Evolutionary conservation across 64 coral and sea anemone species (phyloP), one percentile per base, ranked within the genome.

Genomic region (Montipora capricornis): DNA sequence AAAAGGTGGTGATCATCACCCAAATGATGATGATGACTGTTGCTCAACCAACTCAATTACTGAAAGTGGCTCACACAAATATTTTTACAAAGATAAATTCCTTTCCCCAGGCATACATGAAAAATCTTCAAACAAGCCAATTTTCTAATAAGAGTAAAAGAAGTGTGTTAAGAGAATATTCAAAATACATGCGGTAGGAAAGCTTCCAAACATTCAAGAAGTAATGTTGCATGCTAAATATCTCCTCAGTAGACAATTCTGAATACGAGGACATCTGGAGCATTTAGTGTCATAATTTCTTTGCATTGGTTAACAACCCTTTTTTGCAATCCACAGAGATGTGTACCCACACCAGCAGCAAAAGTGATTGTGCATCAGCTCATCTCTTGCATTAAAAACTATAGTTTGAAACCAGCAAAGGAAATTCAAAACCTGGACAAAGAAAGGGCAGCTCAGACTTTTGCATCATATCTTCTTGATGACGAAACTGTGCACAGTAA

Each of bases 341-440:
- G 17, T 71, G 62, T 73, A 74, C 84, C 84, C 70, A 46, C 45
- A 47, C 20, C n/a, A 50, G 84, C 68, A 73, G 84, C 84, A 46
- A 66, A 87, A 74, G 37, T 87, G 45, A 87, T 87, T 47, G 70
- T 87, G 44, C 68, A 61, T 37, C 81, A 83, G 59, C 52, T 83
- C 24, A 83, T 83, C 15, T 83, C 81, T 44, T 83, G 59, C 59
- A 61, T 83, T 6, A 83, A 83, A 62, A 83, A 83, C 4, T 67
- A 74, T 74, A 11, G 71, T 26, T 74, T 24, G n/a, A 74, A 74
- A 74, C 71, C 71, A 74, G 71, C 22, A 37, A 74, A 74, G 26
- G 71, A 74, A 20, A 12, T 20, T 74, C 71, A 44, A 44, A 74
- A 74, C 8, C n/a, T 74, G 71, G 71, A 74, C 71, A 74, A 74